Base-by-base conservation (phyloP, 1,140 invertebrate genomes). In the Orchestia grillus region DNA sequence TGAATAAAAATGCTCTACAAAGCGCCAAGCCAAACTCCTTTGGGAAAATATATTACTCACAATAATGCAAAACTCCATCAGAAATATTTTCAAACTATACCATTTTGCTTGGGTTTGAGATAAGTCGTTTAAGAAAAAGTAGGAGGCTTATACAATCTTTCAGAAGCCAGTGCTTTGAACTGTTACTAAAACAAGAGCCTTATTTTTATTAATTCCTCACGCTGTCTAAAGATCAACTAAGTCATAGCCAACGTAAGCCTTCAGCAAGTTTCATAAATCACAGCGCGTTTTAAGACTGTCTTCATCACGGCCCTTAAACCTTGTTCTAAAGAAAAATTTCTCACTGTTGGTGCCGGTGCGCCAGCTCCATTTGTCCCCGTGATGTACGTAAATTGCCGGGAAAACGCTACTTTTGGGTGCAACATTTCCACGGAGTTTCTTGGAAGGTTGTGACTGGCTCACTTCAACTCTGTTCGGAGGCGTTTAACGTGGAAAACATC, bases 311-410 rank as follows among this genome's bases (percentile, higher is more conserved):
- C 28, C 36, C 62, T 77, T 28, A 36, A 77, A 77, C 62, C 11
- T 77, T 77, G 62, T 77, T 77, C 28, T 8, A 77, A 77, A 77
- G 11, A 77, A 77, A 77, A 77, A 77, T 3, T 36, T 77, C 28
- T 77, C 62, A 36, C 62, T 36, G 62, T 23, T 36, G 62, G 62
- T 36, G 36, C 11, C 11, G 41, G 42, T 16, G 88, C 41, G 88
- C 41, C n/a, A 4, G 4, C 88, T 90, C 15, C 41, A 90, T 42
- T 41, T 90, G n/a, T 42, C 43, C 41, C 36, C 62, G 88, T 90
- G 88, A 90, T 90, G 88, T 15, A 42, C 88, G 41, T 90, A 90
- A 90, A 90, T 42, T 44, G 43, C 88, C n/a, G 88, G 41, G 88
- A 90, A 90, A 41, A 44, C 42, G 41, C 88, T 90, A 44, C 88